Evolutionary conservation across 2,113 vertebrate species (phyloP), one percentile per base, ranked within the genome.

Genomic region (Montifringilla adamsi): DNA sequence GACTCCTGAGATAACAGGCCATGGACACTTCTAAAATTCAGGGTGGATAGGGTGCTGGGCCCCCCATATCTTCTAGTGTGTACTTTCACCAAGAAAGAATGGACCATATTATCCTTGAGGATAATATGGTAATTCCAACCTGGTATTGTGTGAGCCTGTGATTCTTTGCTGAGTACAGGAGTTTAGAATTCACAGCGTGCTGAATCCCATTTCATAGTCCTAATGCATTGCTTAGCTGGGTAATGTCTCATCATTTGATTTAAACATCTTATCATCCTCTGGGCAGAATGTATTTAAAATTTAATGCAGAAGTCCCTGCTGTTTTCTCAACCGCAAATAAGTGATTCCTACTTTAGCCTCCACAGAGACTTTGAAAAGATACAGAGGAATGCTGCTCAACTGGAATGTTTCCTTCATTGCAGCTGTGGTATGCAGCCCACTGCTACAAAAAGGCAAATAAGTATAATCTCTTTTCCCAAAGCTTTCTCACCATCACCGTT

Each of bases 261-360:
- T 93, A 93, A 93, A 62, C n/a, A 47, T 93, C 49, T 93, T 82
- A 92, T 59, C 80, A 67, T 94, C 82, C 85, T 66, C 43, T 89
- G 84, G 87, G 78, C 63, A 93, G 95, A 91, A 62, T 58, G 83
- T 75, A 94, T 94, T 95, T 95, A 94, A 97, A 95, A 95, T 95
- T 94, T 95, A 96, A 97, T 95, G 89, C 47, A 92, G 31, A 89
- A 91, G 70, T 80, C 84, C 50, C 39, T 89, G 89, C 91, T 87
- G n/a, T 96, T 87, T 95, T 93, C 89, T 95, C 59, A 94, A 79
- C 93, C 35, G 0, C 93, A 91, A 85, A 77, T 69, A 93, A 91
- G 91, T 62, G 58, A 95, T 93, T 95, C 88, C 91, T 95, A 62
- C 91, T 85, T 87, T 50, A 87, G 87, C 58, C 84, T 95, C 84